Conservation (phyloP, 2,888 invertebrate species). For the Melieria omissa region DNA sequence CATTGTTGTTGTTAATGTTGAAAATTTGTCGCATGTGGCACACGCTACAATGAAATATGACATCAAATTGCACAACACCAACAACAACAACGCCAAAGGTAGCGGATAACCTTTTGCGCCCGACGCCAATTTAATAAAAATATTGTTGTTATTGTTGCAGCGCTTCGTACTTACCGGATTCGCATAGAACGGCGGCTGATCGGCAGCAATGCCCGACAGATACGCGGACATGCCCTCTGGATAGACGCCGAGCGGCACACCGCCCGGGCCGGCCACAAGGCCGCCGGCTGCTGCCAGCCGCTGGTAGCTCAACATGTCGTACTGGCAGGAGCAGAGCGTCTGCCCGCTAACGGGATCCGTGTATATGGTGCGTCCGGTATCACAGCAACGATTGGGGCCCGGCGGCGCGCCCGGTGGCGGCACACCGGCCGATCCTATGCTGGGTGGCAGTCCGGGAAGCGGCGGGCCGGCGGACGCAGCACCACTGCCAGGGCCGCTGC, state of each 20-base stretch:
- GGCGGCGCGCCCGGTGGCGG: constrained; percentile 55
- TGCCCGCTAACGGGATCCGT: constrained; percentile 90
- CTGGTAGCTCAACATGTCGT: constrained; percentile 84
- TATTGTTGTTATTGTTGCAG: no score
- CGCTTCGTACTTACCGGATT: constrained; percentile 77
- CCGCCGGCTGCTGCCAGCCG: constrained; percentile 73
- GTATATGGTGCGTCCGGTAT: constrained; percentile 90
- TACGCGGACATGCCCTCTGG: constrained; percentile 86
- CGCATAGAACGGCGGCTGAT: constrained; percentile 87
- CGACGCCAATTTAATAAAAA: no score
- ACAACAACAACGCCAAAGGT: constrained; percentile 33
- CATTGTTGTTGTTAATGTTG: constrained; percentile 6
- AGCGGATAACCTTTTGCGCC: no score
- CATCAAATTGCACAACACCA: constrained; percentile 28
- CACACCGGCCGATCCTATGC: constrained; percentile 68
- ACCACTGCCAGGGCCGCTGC: constrained; percentile 47
- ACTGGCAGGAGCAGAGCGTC: constrained; percentile 90
- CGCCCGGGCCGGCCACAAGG: constrained; percentile 70
- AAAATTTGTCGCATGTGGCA: constrained; percentile 35
- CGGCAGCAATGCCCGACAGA: constrained; percentile 85
- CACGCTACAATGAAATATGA: constrained; percentile 31
- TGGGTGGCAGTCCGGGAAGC: constrained; percentile 48
- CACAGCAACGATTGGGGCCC: constrained; percentile 77
- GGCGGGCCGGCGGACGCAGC: constrained; percentile 49
- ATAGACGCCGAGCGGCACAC: constrained; percentile 84